Base-by-base conservation (phyloP, 2,797 vertebrate genomes). In the Cryptoprocta ferox region DNA sequence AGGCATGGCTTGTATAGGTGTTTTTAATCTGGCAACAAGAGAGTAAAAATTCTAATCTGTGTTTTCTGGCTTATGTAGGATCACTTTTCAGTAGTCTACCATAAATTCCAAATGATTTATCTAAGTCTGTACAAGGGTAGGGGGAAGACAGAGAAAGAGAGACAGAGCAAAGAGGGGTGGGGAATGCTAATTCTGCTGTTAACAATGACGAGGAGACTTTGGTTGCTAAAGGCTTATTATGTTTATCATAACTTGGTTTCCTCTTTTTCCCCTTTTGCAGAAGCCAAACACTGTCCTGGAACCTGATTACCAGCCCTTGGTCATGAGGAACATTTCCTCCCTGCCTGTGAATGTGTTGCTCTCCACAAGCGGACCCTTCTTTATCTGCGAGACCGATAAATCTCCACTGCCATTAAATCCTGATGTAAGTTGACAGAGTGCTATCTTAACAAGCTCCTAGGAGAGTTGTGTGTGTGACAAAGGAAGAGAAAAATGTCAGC, bases 241-340 rank as follows among this genome's bases (percentile, higher is more conserved):
- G 35, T n/a, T 0, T 50, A 35, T 12, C 9, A 0, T 42, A 21
- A 70, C 35, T 96, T 39, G 68, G 12, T 21, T 91, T 96, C 53
- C 78, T 65, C 32, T 63, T 73, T 76, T 95, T 11, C 24, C 83
- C 65, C 65, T 97, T 48, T 73, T 48, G 3, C 87, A 94, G 97
- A 97, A 93, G 83, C 98, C 99, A 56, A 97, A 97, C 6, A 82
- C 98, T 63, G 66, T 85, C 45, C 97, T 99, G 26, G 95, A 91
- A 13, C 97, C 98, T 2, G 97, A 98, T 0, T 99, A 99, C 91
- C 45, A 99, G 97, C 99, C 98, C 63, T 98, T 99, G 75, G 11
- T 98, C 63, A 70, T 99, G 85, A 99, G 98, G 97, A 99, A 99
- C 39, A 50, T 99, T 42, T 99, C 99, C 1, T 98, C 97, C 28